Conservation (phyloP, 2,113 vertebrate genomes). For the Calyptommatus sinebrachiatus region DNA sequence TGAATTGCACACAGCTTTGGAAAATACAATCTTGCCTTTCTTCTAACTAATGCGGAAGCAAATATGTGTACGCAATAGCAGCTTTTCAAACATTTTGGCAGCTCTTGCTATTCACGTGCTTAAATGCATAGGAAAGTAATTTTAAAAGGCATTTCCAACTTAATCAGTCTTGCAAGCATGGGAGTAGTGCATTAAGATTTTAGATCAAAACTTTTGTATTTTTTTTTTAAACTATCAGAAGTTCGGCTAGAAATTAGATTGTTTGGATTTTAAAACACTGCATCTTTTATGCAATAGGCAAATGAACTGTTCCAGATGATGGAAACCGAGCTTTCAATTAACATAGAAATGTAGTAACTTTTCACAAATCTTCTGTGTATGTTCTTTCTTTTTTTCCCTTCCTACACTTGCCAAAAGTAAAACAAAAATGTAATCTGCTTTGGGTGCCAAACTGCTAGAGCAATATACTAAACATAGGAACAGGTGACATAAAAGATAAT, state of each 20-base stretch:
- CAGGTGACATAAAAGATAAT: constrained; percentile 40
- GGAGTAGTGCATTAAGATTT: background rate
- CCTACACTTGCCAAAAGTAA: background rate
- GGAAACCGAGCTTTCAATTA: constrained; percentile 4
- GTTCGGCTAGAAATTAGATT: background rate
- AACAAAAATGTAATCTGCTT: background rate
- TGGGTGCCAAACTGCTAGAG: constrained; percentile 55
- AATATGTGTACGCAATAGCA: background rate
- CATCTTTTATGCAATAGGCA: constrained; percentile 26
- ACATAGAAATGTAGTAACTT: constrained; percentile 4
- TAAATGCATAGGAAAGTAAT: background rate
- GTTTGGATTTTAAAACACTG: constrained; percentile 15
- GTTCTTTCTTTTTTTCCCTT: background rate
- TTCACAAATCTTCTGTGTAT: background rate
- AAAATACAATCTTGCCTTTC: background rate
- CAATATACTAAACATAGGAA: constrained; percentile 52
- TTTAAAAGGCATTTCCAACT: constrained; percentile 8
- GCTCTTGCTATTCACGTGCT: background rate
- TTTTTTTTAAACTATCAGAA: background rate
- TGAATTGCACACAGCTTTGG: constrained; percentile 8
- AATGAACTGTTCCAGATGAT: constrained; percentile 12
- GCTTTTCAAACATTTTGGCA: background rate
- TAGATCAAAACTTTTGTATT: background rate
- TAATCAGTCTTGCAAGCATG: constrained; percentile 6
- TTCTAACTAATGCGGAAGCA: constrained; percentile 16